Base-by-base conservation (phyloP, 2,888 invertebrate genomes). In the Hemicrepidius hirtus region DNA sequence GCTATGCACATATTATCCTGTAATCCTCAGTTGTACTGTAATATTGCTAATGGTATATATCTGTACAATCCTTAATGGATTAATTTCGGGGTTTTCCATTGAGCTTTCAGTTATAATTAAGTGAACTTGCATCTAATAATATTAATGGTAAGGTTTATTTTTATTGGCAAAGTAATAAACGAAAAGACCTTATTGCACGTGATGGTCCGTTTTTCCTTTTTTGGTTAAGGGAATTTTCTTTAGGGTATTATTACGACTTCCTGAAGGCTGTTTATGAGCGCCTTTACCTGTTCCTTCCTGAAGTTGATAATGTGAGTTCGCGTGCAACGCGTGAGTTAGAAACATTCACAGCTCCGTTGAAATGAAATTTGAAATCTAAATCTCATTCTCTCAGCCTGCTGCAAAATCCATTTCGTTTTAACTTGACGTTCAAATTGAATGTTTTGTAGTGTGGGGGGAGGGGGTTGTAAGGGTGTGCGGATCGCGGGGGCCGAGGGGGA, bases 361-460 rank as follows among this genome's bases (percentile, higher is more conserved):
- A 82, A 82, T 81, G 81, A 86, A 85, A 85, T 85, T 85, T 85
- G 82, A 86, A 86, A 86, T 86, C 86, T 83, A 85, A 86, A 86
- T 86, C 85, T 86, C 84, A 85, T 86, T 86, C 86, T 86, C 84
- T 84, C 85, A 85, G 83, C 85, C 84, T 84, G 85, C 85, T 86
- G 86, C 86, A 88, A 88, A 89, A 89, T 88, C 88, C 88, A 89
- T 89, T 89, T 88, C 88, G 87, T 87, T 88, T 87, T 87, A 88
- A 88, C 87, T 88, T 88, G 87, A 88, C 88, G 87, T 87, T 88
- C 87, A 88, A 89, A 89, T 89, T 88, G 88, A 89, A 88, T 88
- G 88, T 88, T 89, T 89, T 88, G 88, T 88, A 88, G 87, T 86
- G 86, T 80, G 81, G 82, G 77, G 80, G 79, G 83, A 82, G 81